phyloP scores from a whole-genome alignment of 2,888 invertebrate species.

The Campoplex capitator region DNA sequence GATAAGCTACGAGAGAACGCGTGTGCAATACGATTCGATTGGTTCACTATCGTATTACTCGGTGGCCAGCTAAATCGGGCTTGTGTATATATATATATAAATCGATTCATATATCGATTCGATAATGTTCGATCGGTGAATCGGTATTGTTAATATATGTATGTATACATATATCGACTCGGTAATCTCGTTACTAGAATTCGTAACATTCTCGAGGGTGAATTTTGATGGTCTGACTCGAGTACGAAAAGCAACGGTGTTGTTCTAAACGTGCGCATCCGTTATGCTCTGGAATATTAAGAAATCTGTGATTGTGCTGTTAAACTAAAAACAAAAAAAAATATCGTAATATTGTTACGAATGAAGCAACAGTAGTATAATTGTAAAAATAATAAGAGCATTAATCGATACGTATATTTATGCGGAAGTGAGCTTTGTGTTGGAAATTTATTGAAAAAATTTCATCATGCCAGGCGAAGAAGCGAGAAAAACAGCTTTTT shows the following conservation, averaged over 20 bases:
- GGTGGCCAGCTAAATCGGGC: slow-evolving; percentile 17
- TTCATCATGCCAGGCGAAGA: not conserved
- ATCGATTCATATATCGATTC: slow-evolving; percentile 33
- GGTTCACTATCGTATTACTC: slow-evolving; percentile 14
- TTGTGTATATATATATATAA: slow-evolving; percentile 1
- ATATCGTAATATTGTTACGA: not conserved
- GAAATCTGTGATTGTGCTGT: slow-evolving; percentile 13
- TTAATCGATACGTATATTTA: not conserved
- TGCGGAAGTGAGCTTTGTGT: slow-evolving; percentile 1
- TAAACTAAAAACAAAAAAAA: not conserved
- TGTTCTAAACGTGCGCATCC: not conserved
- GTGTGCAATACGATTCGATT: slow-evolving; percentile 38
- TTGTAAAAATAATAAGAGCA: not conserved
- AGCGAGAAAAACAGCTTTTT: not conserved
- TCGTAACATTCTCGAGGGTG: slow-evolving; percentile 9
- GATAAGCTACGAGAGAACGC: slow-evolving; percentile 13
- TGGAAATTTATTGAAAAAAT: not conserved
- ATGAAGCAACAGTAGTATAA: not conserved
- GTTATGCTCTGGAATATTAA: not conserved
- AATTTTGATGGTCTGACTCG: slow-evolving; percentile 1
- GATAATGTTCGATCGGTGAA: slow-evolving; percentile 37
- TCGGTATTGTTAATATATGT: not conserved
- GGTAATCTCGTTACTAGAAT: not conserved
- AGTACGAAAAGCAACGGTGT: not conserved
- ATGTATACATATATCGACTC: slow-evolving; percentile 1